phyloP scores from a whole-genome alignment of 2,888 invertebrate species.

The Rhimphoctona megacephalus region DNA sequence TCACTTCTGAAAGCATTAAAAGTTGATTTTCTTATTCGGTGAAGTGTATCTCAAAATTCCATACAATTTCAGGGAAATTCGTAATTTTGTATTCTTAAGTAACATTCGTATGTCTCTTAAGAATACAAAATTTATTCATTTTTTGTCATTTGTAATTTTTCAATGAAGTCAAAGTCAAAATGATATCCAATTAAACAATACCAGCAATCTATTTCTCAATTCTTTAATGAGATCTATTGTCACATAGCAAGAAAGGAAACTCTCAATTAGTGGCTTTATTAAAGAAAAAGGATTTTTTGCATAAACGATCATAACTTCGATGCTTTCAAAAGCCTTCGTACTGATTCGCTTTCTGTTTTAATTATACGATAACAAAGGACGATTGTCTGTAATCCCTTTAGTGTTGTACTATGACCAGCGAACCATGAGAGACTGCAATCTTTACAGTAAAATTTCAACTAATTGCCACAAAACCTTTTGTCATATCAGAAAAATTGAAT shows the following conservation, averaged over 20 bases:
- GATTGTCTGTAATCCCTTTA: conserved; percentile 33
- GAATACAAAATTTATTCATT: too few species aligned
- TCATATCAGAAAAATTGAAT: background rate
- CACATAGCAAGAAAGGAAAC: background rate
- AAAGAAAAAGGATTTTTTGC: background rate
- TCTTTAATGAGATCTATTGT: background rate
- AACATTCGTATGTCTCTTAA: background rate
- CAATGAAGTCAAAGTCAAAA: background rate
- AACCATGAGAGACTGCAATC: background rate
- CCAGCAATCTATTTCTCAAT: background rate
- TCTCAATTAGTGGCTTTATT: conserved; percentile 1
- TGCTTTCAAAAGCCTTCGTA: conserved; percentile 1
- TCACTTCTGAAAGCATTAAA: background rate
- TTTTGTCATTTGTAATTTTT: too few species aligned
- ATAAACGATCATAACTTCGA: background rate
- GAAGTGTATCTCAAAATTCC: background rate
- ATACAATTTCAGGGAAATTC: background rate
- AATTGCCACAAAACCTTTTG: conserved; percentile 15
- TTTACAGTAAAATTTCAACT: background rate
- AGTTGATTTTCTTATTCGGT: background rate
- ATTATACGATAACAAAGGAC: conserved; percentile 35
- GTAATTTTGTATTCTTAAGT: background rate
- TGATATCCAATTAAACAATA: background rate
- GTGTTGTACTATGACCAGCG: conserved; percentile 3
- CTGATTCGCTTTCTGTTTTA: conserved; percentile 3